Conservation (phyloP, 2,888 invertebrate genomes). For the Perizoma flavofasciatum region DNA sequence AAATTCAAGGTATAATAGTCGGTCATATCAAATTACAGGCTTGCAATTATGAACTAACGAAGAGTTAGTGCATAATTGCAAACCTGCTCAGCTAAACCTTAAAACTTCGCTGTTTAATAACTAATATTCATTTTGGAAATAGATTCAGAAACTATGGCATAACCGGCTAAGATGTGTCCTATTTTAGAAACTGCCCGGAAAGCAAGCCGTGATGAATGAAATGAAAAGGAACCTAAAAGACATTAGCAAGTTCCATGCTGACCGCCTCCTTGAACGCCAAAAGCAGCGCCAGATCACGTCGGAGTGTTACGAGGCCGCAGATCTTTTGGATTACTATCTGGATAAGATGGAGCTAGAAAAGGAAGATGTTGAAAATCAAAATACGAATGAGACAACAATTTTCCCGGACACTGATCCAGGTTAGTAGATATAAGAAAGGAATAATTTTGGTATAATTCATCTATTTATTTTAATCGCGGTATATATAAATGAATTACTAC, state of each 20-base stretch:
- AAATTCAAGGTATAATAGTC: too few species aligned
- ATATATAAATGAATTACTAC: too few species aligned
- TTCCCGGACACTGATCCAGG: slow-evolving; percentile 46
- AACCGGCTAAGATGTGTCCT: neutral
- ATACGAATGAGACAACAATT: slow-evolving; percentile 35
- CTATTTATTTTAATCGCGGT: too few species aligned
- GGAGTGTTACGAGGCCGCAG: slow-evolving; percentile 40
- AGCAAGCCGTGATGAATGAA: slow-evolving; percentile 60
- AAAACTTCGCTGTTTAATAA: too few species aligned
- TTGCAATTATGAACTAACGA: too few species aligned
- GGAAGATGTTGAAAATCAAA: slow-evolving; percentile 6
- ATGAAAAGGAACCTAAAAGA: slow-evolving; percentile 71
- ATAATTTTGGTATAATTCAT: neutral
- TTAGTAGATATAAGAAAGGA: slow-evolving; percentile 29
- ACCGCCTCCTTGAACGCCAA: slow-evolving; percentile 40
- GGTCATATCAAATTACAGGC: too few species aligned
- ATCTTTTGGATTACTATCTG: slow-evolving; percentile 54
- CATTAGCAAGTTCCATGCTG: slow-evolving; percentile 50
- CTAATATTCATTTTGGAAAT: too few species aligned
- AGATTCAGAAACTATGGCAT: neutral
- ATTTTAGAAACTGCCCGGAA: slow-evolving; percentile 52
- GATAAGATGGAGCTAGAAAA: slow-evolving; percentile 44
- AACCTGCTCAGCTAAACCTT: too few species aligned
- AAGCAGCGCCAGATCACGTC: slow-evolving; percentile 30
- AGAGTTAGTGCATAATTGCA: too few species aligned